These are phyloP conservation scores for Conchocele bisecta DNA, from an alignment of 2,888 invertebrate species.

Conservation along the genomic window DNA sequence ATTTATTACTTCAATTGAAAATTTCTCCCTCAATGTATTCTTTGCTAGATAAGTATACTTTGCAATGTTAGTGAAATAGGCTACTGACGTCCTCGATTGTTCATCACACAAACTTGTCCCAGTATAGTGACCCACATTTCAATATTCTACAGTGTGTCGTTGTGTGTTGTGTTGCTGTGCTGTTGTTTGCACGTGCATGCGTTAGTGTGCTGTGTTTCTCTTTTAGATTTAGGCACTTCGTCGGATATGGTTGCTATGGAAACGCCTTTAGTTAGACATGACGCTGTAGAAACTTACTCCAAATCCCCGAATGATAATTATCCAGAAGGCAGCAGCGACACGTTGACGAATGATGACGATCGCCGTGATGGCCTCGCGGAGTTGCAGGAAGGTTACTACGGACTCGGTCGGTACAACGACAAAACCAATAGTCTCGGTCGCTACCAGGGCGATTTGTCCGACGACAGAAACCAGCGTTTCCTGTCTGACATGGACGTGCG, in stretches of 20 bases:
- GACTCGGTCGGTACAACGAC: conserved; percentile 51
- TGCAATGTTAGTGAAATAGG: too few species aligned
- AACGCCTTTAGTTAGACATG: conserved; percentile 8
- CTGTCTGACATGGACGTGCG: conserved; percentile 56
- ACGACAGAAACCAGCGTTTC: conserved; percentile 23
- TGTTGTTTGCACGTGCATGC: too few species aligned
- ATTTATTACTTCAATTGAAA: too few species aligned
- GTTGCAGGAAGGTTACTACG: conserved; percentile 34
- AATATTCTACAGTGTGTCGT: too few species aligned
- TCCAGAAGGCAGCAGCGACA: conserved; percentile 47
- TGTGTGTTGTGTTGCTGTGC: too few species aligned
- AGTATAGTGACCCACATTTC: too few species aligned
- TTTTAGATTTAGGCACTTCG: conserved; percentile 47
- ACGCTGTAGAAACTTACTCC: conserved; percentile 20
- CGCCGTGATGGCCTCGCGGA: conserved; percentile 46
- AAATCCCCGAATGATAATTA: background rate
- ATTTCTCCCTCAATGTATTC: too few species aligned
- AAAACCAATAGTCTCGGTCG: conserved; percentile 25
- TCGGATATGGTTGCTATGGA: too few species aligned
- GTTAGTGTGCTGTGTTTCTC: conserved; percentile 37
- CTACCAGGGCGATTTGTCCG: conserved; percentile 8
- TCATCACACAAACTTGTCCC: too few species aligned
- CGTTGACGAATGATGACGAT: conserved; percentile 54
- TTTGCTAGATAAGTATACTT: too few species aligned
- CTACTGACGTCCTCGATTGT: too few species aligned